A percentile compares a stretch with the other conserved stretches of the same genome.
Conservation (phyloP, 2,797 vertebrate genomes). For the Syndactyla subalaris region DNA sequence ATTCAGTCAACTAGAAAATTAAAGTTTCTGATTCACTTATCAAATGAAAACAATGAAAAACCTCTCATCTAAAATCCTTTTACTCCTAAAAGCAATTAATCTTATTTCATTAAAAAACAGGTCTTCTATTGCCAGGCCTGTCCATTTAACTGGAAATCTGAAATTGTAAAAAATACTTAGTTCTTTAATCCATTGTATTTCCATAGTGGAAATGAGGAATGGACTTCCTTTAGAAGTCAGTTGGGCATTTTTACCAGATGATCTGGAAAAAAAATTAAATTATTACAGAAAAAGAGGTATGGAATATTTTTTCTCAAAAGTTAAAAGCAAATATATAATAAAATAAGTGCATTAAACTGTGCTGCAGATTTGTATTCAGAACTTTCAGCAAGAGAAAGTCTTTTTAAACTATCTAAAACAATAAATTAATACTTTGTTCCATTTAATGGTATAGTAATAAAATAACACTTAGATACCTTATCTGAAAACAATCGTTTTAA, state of each 20-base stretch:
- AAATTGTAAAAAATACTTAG: conserved; percentile 42
- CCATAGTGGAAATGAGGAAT: conserved; percentile 43
- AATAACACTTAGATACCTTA: neutral
- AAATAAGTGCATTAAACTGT: neutral
- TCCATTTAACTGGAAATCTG: conserved; percentile 52
- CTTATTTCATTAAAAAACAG: conserved; percentile 41
- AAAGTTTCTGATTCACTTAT: conserved; percentile 60
- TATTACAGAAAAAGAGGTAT: neutral
- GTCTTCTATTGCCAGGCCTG: conserved; percentile 50
- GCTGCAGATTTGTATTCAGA: neutral
- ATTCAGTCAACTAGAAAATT: conserved; percentile 71
- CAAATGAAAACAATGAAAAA: conserved; percentile 67
- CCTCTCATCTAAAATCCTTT: neutral
- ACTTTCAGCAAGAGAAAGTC: neutral
- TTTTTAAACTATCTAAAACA: neutral
- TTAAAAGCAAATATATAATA: neutral
- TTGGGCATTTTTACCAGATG: conserved; percentile 34
- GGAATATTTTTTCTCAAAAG: neutral
- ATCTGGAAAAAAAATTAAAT: neutral
- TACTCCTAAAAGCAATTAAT: conserved; percentile 47
- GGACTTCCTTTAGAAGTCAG: conserved; percentile 11
- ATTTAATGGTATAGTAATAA: neutral
- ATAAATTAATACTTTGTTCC: neutral
- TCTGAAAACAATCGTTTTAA: neutral
- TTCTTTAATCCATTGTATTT: conserved; percentile 57